Percentiles rank a stretch among this genome's conserved stretches.
Conservation (phyloP, 2,888 invertebrate species). For the Spialia ferax region DNA sequence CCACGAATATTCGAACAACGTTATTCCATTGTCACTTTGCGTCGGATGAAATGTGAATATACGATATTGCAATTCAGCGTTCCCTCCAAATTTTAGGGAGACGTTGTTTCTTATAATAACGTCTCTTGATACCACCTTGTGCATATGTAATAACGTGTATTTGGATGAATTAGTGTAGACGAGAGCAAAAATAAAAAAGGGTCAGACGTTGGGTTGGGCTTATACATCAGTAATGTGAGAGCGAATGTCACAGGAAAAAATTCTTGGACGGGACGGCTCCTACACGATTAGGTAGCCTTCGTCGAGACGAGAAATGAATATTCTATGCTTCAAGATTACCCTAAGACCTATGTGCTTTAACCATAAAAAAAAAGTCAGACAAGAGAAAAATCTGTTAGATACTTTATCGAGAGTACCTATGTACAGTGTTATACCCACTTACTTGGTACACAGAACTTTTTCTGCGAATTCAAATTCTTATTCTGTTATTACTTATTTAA, state of each 20-base stretch:
- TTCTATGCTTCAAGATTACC: slow-evolving; percentile 49
- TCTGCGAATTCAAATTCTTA: too few species aligned
- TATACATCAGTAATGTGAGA: slow-evolving; percentile 52
- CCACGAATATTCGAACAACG: slow-evolving; percentile 38
- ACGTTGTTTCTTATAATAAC: neutral
- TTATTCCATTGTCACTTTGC: slow-evolving; percentile 48
- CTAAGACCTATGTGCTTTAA: slow-evolving; percentile 13
- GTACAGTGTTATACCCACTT: too few species aligned
- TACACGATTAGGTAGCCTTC: slow-evolving; percentile 49
- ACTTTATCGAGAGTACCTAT: neutral
- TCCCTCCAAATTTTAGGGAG: neutral
- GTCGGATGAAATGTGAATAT: slow-evolving; percentile 33
- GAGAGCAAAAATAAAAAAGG: slow-evolving; percentile 21
- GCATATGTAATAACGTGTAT: slow-evolving; percentile 9
- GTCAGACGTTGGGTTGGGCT: slow-evolving; percentile 40
- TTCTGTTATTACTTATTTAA: too few species aligned
- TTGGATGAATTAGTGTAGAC: slow-evolving; percentile 15
- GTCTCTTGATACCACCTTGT: neutral
- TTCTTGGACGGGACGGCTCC: slow-evolving; percentile 46
- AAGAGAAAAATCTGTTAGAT: neutral
- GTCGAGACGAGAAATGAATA: slow-evolving; percentile 57
- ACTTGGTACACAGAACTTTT: too few species aligned
- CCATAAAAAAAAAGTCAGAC: neutral
- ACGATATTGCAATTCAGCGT: neutral
- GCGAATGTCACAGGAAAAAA: slow-evolving; percentile 49